Evolutionary conservation across 1,140 invertebrate species (phyloP).

Genomic region (fruit fly (Drosophila melanogaster)): Release_6_plus_ISO1_MT NC_004354.4:17403501-17404000

Average conservation of each 20-base stretch:
- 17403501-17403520: constrained; percentile 73
- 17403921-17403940: no score
- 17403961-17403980: no score
- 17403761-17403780: not conserved
- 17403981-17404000: no score
- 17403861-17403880: no score
- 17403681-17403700: constrained; percentile 40
- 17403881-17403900: no score
- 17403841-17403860: no score
- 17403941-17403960: no score
- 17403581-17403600: constrained; percentile 29
- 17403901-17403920: no score
- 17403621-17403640: not conserved
- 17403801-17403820: not conserved
- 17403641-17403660: constrained; percentile 15
- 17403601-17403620: not conserved
- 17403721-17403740: constrained; percentile 8
- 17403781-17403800: not conserved
- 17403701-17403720: constrained; percentile 38
- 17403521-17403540: constrained; percentile 37
- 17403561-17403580: constrained; percentile 2
- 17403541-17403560: constrained; percentile 3
- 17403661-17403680: constrained; percentile 27
- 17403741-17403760: not conserved
- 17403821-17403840: not conserved